Base-by-base conservation (phyloP, 2,888 invertebrate genomes). In the Ectropis crepuscularia region DNA sequence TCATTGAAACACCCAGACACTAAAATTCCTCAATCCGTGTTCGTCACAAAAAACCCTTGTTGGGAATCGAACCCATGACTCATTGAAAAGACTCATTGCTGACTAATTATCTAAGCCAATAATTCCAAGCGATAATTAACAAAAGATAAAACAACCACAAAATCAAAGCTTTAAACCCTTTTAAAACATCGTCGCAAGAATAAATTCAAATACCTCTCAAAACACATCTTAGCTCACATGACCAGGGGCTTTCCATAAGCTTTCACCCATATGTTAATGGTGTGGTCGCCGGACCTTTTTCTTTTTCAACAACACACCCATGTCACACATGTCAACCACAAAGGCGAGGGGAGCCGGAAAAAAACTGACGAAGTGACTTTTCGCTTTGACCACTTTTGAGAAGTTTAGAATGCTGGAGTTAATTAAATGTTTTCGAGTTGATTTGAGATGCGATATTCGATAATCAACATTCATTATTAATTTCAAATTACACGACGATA, bases 311-410 rank as follows among this genome's bases (percentile, higher is more conserved):
- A 57, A 46, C 41, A 47, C 46, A 71, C 72, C 72, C 68, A 53
- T 63, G 62, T 72, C 70, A 69, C 59, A 61, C 57, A 63, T 67
- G 70, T 70, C 72, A 68, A 54, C 70, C 65, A 49, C 70, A 67
- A 68, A 61, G 54, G 61, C 46, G 61, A 48, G 49, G 59, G 49
- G 38, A 43, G n/a, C 41, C 41, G 41, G 55, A 67, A 72, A 69
- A 63, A 68, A 68, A 65, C 62, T 60, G 63, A 62, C 59, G 48
- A 62, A 68, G 71, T 69, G 60, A 61, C 16, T 28, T 28, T 28
- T 28, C 60, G 46, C 62, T 67, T 57, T 67, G 63, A 57, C 63
- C 65, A 65, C 55, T 62, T 62, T 51, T 45, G 41, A 16, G 38
- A 41, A 38, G 39, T 47, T 50, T 54, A 6, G 47, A 46, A 61